Evolutionary conservation across 2,888 invertebrate species (phyloP), one percentile per base, ranked within the genome.

Genomic region (Protonemura montana): DNA sequence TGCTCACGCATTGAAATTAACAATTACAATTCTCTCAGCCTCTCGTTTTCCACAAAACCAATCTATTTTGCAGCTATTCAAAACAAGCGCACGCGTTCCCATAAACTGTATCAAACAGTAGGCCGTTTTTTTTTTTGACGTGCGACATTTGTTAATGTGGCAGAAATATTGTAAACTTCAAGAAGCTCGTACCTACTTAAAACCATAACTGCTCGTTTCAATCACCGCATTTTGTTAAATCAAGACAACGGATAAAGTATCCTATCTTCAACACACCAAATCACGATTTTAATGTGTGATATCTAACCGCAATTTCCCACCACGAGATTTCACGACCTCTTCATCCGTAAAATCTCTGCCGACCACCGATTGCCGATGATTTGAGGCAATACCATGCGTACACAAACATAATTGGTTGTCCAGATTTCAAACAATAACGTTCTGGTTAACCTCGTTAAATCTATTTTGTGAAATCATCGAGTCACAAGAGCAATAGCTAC

Each of bases 381-480:
- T 35, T 35, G 35, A 35, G 35, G 35, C 35, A 10, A 10, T 10
- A 35, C 35, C 10, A 59, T 13, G 35, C 59, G 59, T 59, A 59
- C 59, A 59, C 59, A 59, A 3, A 59, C 59, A 21, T 59, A 59
- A 59, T 59, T 59, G 59, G 6, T 21, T 21, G 59, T 10, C 59
- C 59, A 59, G 59, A 3, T 59, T 59, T 59, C 59, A 59, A 59
- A 59, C 59, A 59, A 59, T 59, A 59, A 59, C 21, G 59, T 59
- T 59, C 59, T 59, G 59, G 59, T 59, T 59, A 59, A 59, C 59
- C 59, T 59, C 59, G 59, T 59, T 59, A 59, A 59, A 59, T 21
- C 59, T 59, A 59, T 59, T 59, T 59, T 59, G 59, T 59, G 21
- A 59, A 59, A 59, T 59, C 59, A 59, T 59, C 59, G 59, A 21